These are phyloP conservation scores for Monomorium pharaonis DNA, from an alignment of 1,140 invertebrate species.

Conservation along the genomic window DNA sequence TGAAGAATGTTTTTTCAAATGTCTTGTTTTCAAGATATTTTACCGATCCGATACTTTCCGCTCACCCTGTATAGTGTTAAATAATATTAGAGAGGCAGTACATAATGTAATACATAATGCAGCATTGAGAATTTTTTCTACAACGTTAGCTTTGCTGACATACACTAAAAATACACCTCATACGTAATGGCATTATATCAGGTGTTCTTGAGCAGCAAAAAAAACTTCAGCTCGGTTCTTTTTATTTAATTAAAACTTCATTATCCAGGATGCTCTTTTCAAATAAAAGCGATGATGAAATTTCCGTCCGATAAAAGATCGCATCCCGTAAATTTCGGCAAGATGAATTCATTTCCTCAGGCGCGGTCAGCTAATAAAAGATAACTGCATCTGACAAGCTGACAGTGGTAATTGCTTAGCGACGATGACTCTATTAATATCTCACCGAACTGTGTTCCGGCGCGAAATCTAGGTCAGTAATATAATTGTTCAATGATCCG, in stretches of 20 bases:
- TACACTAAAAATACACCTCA: slow-evolving; percentile 33
- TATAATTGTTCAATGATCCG: slow-evolving; percentile 15
- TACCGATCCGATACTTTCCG: too few relatives aligned
- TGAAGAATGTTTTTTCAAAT: too few relatives aligned
- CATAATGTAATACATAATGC: slow-evolving; percentile 5
- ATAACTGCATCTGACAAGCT: slow-evolving; percentile 17
- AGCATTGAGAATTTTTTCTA: slow-evolving; percentile 25
- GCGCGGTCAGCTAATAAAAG: background rate
- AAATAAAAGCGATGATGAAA: background rate
- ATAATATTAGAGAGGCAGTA: slow-evolving; percentile 13
- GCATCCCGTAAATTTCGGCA: background rate
- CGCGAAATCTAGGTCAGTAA: slow-evolving; percentile 6
- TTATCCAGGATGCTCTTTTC: background rate
- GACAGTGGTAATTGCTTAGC: background rate
- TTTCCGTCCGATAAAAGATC: background rate
- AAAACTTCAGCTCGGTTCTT: background rate
- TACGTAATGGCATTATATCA: background rate
- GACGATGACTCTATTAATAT: slow-evolving; percentile 23
- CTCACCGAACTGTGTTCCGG: slow-evolving; percentile 12
- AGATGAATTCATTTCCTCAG: background rate
- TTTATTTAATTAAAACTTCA: background rate
- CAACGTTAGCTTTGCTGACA: background rate
- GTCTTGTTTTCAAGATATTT: too few relatives aligned
- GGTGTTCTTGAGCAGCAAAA: background rate
- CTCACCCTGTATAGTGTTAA: background rate